These are phyloP conservation scores for Bradypodion pumilum DNA, from an alignment of 2,797 vertebrate genomes.

Conservation along the genomic window DNA sequence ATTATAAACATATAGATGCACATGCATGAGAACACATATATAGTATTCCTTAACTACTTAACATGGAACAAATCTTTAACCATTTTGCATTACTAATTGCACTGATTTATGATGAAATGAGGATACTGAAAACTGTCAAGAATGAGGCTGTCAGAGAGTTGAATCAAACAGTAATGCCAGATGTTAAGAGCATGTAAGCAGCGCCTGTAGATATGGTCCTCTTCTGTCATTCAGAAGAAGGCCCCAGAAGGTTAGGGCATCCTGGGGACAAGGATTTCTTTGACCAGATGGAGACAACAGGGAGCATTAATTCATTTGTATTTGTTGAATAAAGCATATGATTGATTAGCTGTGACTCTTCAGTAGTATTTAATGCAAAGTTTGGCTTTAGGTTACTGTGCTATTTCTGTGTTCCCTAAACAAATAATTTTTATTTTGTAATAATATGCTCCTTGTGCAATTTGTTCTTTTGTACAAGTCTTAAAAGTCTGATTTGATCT, in stretches of 20 bases:
- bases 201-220: neutral
- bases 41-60: neutral
- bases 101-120: neutral
- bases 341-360: neutral
- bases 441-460: neutral
- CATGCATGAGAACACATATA: too few relatives aligned
- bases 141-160: neutral
- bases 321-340: slow-evolving; percentile 2
- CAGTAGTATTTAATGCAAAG: neutral
- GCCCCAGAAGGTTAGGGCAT: neutral
- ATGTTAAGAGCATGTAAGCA: neutral
- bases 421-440: neutral
- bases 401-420: neutral
- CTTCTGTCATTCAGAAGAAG: neutral
- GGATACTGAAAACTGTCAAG: neutral
- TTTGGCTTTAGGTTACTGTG: neutral
- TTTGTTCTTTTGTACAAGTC: neutral
- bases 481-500: neutral
- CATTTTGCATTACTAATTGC: neutral
- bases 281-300: slow-evolving; percentile 11
- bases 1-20: neutral
- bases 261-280: slow-evolving; percentile 4
- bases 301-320: neutral
- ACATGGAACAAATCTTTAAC: neutral
- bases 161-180: neutral